Base-by-base conservation (phyloP, 2,797 vertebrate species). In the Acanthurus leucopareius region DNA sequence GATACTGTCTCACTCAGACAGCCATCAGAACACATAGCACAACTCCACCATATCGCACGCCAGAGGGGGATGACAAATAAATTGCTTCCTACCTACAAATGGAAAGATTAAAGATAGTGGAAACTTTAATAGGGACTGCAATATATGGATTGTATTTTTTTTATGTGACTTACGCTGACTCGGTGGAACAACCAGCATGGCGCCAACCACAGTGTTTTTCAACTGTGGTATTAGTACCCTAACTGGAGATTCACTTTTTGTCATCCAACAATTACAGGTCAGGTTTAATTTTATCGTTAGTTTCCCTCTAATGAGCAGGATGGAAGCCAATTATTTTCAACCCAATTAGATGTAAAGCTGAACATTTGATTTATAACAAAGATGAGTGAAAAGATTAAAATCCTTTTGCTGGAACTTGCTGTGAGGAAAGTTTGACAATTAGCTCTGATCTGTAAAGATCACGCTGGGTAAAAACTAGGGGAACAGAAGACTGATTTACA, bases 1-100 rank as follows among this genome's bases (percentile, higher is more conserved):
- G 81, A 87, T 72, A 81, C 69, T 52, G 70, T 64, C 79, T 84
- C 63, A 66, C 56, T 75, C 70, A 79, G 74, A 77, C 69, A 73
- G 69, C 62, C 65, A 88, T 89, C 86, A 86, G 82, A 80, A 79
- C 57, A 78, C 49, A 80, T 74, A 17, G 19, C 73, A 79, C 64
- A 59, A 59, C 42, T 57, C 57, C 53, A 70, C 15, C 32, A 61
- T 69, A 71, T 56, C 70, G 19, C 60, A 59, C 10, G 66, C 64
- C 78, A 74, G 48, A 76, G 57, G 73, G 52, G 79, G 71, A 83
- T 80, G 79, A 81, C 74, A 89, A 91, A 91, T 82, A 86, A 87
- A 93, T 85, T 72, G 67, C 79, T 88, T 92, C 70, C 74, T 47
- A 83, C 67, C 80, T 68, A 73, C 79, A 87, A 88, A 88, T 83